These are phyloP conservation scores for Calephelis nemesis DNA, from an alignment of 1,140 invertebrate species.

Conservation along the genomic window DNA sequence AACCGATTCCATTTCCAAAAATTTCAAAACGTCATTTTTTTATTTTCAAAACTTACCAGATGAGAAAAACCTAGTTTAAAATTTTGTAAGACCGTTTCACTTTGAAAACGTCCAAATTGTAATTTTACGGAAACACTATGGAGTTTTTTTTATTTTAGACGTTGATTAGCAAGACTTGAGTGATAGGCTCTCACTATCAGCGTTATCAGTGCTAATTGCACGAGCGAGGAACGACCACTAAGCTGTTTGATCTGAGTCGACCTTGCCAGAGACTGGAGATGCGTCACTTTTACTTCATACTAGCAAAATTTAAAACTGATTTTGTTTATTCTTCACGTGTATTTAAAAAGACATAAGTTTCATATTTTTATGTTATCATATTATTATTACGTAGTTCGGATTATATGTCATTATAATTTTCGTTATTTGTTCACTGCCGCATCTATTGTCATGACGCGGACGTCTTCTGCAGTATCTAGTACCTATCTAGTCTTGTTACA, in stretches of 20 bases:
- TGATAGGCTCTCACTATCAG: constrained; percentile 30
- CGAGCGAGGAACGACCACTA: constrained; percentile 39
- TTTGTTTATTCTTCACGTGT: too few species aligned
- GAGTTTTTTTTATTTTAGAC: neutral
- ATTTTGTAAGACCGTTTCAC: too few species aligned
- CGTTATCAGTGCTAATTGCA: constrained; percentile 56
- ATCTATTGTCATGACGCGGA: too few species aligned
- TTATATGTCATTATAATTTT: too few species aligned
- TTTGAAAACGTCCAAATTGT: neutral
- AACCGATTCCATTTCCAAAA: constrained; percentile 28
- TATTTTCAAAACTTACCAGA: neutral
- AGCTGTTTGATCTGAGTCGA: constrained; percentile 41
- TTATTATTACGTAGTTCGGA: too few species aligned
- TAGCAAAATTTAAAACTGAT: neutral
- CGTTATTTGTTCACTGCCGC: too few species aligned
- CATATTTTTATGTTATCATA: too few species aligned
- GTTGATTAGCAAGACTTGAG: constrained; percentile 3
- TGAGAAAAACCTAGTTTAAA: too few species aligned
- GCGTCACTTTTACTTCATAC: neutral
- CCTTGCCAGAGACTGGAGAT: constrained; percentile 46
- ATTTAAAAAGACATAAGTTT: too few species aligned
- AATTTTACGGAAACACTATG: too few species aligned
- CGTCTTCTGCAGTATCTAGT: too few species aligned
- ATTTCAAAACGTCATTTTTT: constrained; percentile 5
- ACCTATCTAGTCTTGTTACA: too few species aligned